Base-by-base conservation (phyloP, 2,888 invertebrate species). In the Octonoba sinensis region DNA sequence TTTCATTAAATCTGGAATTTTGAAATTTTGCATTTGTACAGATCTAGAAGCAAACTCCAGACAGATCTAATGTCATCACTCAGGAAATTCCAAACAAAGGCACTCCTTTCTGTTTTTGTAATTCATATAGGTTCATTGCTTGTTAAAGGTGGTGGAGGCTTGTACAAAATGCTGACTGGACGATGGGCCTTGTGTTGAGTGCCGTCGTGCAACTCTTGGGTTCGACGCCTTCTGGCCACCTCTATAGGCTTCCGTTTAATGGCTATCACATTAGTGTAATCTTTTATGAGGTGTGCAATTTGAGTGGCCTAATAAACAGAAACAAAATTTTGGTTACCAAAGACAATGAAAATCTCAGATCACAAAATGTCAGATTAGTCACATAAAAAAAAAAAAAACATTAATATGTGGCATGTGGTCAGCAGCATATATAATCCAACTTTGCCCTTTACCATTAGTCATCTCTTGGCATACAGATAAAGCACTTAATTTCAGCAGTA, bases 281-380 rank as follows among this genome's bases (percentile, higher is more conserved):
- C 96, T 87, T 94, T 93, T 86, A 96, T 96, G 84, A 96, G 91
- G 78, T 95, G 95, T 78, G 96, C 95, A 88, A 96, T 96, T 90
- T 96, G 96, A 90, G 95, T 94, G 82, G 96, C 96, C 94, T 96
- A 90, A n/a, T 87, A 87, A 6, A 86, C 77, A 82, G 64, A 82
- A 76, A 16, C 56, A 49, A 57, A 20, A 54, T 3, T 3, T 54
- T 16, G 11, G 8, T 8, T 36, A 36, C 3, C 36, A 36, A 27
- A 27, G 36, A 36, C 36, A 36, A 11, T 36, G 36, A n/a, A 16
- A 54, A 47, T 12, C 47, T 47, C 47, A 47, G 15, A 12, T 12
- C 47, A 47, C 12, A 11, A 47, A 15, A 47, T 47, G 47, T 47
- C 47, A 12, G 47, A 15, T 47, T 47, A 47, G 11, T 47, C 15